phyloP scores from a whole-genome alignment of 1,140 invertebrate species.

The Tetramorium parvispinum region DNA sequence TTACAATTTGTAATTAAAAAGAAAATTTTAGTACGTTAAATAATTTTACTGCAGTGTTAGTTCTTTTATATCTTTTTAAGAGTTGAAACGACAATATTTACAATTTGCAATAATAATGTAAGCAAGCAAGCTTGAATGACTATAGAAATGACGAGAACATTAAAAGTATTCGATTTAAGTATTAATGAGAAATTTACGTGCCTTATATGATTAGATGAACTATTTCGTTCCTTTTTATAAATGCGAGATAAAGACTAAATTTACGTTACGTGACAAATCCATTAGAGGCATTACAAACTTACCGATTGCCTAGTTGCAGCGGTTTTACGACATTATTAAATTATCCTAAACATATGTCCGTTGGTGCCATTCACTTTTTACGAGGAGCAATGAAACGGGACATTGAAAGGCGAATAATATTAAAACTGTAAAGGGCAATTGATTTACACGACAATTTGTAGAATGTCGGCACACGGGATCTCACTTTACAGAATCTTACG shows the following conservation, averaged over 20 bases:
- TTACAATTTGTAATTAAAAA: background rate
- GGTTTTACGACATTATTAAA: conserved; percentile 26
- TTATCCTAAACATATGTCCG: background rate
- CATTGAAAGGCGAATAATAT: background rate
- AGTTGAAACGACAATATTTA: background rate
- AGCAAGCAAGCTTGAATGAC: background rate
- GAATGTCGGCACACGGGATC: background rate
- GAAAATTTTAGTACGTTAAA: background rate
- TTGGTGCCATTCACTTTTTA: conserved; percentile 36
- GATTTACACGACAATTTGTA: background rate
- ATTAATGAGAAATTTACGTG: background rate
- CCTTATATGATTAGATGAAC: background rate
- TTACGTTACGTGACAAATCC: background rate
- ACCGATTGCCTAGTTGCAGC: background rate
- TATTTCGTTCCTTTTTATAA: background rate
- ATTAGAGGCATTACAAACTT: background rate
- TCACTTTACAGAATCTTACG: background rate
- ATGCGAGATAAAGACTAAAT: background rate
- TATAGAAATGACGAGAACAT: background rate
- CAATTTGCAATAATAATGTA: background rate
- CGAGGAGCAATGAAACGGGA: background rate
- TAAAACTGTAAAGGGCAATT: background rate
- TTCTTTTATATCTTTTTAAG: background rate
- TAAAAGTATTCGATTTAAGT: background rate
- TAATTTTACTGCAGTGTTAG: background rate